A percentile compares a stretch with the other conserved stretches of the same genome.
Conservation (phyloP, 2,113 vertebrate species). For the Anoura caudifer region DNA sequence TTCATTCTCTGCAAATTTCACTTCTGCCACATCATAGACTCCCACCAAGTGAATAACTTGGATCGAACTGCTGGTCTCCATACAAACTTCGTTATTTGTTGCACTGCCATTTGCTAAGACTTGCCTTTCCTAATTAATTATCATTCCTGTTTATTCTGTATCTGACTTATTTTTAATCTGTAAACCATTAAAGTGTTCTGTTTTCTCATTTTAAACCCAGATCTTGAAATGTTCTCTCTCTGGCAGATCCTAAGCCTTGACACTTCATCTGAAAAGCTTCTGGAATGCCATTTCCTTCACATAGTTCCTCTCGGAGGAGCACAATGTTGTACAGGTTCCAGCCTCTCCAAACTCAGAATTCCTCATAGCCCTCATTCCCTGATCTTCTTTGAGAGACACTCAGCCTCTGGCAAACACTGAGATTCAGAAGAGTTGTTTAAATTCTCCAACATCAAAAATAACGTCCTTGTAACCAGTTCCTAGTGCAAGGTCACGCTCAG, state of each 20-base stretch:
- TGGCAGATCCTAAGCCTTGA: neutral
- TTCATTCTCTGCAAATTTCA: neutral
- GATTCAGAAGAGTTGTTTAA: neutral
- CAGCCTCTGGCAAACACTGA: neutral
- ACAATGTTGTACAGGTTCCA: neutral
- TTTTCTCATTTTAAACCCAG: neutral
- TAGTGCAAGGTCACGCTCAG: neutral
- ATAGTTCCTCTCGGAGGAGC: neutral
- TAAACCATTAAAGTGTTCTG: neutral
- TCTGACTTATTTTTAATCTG: neutral
- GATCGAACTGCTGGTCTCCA: neutral
- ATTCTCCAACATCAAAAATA: neutral
- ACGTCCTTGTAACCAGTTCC: neutral
- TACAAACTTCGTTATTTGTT: neutral
- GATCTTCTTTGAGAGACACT: rapidly evolving
- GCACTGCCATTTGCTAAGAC: neutral
- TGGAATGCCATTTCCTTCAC: neutral
- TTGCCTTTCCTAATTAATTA: neutral
- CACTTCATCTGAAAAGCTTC: neutral
- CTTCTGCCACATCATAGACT: neutral
- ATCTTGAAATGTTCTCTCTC: neutral
- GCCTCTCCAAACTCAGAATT: neutral
- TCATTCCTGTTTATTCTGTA: neutral
- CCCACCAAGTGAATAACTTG: neutral
- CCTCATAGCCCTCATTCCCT: neutral